A percentile compares a stretch with the other conserved stretches of the same genome.
Evolutionary conservation across 2,113 vertebrate species (phyloP).

Genomic region (Dendropsophus ebraccatus): DNA sequence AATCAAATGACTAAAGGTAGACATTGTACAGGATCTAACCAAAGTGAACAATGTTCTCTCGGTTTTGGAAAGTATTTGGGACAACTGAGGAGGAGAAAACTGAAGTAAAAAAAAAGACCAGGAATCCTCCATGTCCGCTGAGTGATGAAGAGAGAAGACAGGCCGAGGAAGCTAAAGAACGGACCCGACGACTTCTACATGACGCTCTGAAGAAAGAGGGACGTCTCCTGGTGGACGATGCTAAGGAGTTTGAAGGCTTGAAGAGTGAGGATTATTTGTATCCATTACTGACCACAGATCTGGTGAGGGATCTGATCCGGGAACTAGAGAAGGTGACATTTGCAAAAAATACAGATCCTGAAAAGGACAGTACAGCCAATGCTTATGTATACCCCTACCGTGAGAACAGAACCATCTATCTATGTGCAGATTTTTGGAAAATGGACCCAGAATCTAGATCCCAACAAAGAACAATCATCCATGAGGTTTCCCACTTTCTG

Average conservation of each 20-base stretch:
- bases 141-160: neutral
- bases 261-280: neutral
- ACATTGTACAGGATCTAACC: too few species aligned
- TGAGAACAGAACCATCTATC: neutral
- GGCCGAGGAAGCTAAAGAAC: neutral
- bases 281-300: neutral
- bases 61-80: too few species aligned
- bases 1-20: too few species aligned
- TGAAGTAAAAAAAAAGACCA: too few species aligned
- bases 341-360: too few species aligned
- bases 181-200: neutral
- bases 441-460: too few species aligned
- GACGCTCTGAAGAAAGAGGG: neutral
- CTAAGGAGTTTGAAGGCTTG: neutral
- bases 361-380: neutral
- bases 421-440: neutral
- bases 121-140: too few species aligned
- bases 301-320: neutral
- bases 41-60: too few species aligned
- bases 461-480: too few species aligned
- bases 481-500: too few species aligned
- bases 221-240: neutral
- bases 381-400: neutral
- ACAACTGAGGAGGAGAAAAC: too few species aligned
- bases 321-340: neutral